Conservation (phyloP, 2,797 vertebrate genomes). For the Hirundo rustica region DNA sequence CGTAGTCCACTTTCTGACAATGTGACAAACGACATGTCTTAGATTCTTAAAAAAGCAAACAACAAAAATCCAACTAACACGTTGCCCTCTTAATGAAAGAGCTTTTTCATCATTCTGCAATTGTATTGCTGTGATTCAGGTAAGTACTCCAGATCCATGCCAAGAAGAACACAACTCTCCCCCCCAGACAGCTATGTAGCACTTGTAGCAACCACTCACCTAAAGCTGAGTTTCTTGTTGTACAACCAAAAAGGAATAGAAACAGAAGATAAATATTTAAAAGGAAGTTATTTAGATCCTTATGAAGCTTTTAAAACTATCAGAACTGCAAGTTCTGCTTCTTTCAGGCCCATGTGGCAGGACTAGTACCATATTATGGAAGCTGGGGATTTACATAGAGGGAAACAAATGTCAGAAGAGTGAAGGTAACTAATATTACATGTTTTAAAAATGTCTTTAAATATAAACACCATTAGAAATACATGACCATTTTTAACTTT, state of each 20-base stretch:
- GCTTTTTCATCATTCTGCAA: background rate
- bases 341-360: background rate
- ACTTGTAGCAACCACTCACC: background rate
- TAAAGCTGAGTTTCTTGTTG: background rate
- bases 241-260: background rate
- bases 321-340: background rate
- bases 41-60: background rate
- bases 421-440: background rate
- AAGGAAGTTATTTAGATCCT: background rate
- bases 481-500: background rate
- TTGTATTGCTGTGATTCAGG: background rate
- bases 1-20: background rate
- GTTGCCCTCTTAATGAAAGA: background rate
- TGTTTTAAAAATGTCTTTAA: background rate
- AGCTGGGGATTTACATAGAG: background rate
- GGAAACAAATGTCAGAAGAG: background rate
- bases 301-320: background rate
- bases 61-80: background rate
- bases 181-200: background rate
- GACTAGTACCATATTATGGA: rapidly evolving
- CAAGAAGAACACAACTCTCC: background rate
- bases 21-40: background rate
- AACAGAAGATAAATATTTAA: background rate
- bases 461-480: background rate
- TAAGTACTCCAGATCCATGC: background rate